Conservation (phyloP, 2,113 vertebrate species). For the Empidonax alnorum region DNA sequence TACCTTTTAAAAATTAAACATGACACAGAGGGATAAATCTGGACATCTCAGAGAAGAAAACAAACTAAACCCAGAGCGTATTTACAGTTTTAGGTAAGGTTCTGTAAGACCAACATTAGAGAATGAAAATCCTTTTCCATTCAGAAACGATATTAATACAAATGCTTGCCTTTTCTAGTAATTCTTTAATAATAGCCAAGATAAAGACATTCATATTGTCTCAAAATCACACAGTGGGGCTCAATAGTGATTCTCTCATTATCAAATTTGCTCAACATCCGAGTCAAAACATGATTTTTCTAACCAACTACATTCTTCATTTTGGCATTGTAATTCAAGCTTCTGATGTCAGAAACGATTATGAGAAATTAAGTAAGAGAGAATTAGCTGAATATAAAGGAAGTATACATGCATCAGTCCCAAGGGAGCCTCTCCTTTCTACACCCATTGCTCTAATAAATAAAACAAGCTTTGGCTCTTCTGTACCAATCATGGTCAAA, state of each 20-base stretch:
- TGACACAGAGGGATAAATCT: constrained; percentile 48
- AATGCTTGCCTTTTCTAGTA: neutral
- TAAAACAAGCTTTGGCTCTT: neutral
- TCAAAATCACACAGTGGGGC: constrained; percentile 10
- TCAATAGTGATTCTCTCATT: neutral
- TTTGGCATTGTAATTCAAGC: constrained; percentile 8
- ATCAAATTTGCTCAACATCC: constrained; percentile 14
- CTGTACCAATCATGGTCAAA: neutral
- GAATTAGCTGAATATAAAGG: neutral
- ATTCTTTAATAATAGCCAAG: constrained; percentile 49
- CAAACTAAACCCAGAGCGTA: neutral
- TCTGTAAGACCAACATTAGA: neutral
- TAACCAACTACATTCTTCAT: constrained; percentile 9
- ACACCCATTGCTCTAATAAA: neutral
- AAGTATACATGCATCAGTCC: neutral
- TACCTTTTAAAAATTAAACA: constrained; percentile 64
- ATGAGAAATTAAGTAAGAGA: neutral
- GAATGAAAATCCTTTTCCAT: neutral
- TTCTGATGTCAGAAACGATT: neutral
- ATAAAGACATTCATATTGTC: neutral
- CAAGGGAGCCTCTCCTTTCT: neutral
- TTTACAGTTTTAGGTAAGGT: constrained; percentile 29
- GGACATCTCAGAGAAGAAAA: constrained; percentile 48
- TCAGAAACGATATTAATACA: neutral
- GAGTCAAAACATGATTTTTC: constrained; percentile 40